Evolutionary conservation across 2,888 invertebrate species (phyloP).

Genomic region (Parelbella ahira): DNA sequence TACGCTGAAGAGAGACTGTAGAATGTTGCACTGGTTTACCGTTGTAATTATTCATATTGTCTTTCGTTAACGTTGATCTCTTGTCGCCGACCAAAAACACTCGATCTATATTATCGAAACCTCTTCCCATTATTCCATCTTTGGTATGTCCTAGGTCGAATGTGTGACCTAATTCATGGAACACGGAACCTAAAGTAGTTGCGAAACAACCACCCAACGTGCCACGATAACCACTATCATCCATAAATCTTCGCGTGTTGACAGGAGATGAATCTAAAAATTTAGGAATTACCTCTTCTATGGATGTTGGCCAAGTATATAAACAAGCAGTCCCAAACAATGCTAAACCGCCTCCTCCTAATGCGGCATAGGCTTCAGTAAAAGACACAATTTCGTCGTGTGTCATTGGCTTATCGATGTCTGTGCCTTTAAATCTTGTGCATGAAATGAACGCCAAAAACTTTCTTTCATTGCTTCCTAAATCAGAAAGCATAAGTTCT

Average conservation of each 20-base stretch:
- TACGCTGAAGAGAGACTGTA: constrained; percentile 80
- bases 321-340: constrained; percentile 94
- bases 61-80: constrained; percentile 62
- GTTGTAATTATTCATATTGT: constrained; percentile 80
- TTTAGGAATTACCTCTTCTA: constrained; percentile 83
- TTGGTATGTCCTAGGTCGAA: constrained; percentile 96
- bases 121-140: constrained; percentile 95
- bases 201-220: constrained; percentile 93
- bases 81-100: constrained; percentile 85
- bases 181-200: constrained; percentile 93
- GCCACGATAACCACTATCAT: constrained; percentile 94
- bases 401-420: constrained; percentile 81
- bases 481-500: constrained; percentile 87
- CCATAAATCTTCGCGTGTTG: constrained; percentile 88
- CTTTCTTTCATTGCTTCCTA: constrained; percentile 86
- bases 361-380: constrained; percentile 91
- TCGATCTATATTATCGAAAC: constrained; percentile 90
- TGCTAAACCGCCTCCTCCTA: constrained; percentile 95
- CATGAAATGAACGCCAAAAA: constrained; percentile 94
- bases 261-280: constrained; percentile 80
- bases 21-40: constrained; percentile 83
- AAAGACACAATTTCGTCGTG: constrained; percentile 85
- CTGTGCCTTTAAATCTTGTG: constrained; percentile 86
- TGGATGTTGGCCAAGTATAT: constrained; percentile 91
- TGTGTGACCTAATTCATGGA: constrained; percentile 96